Evolutionary conservation across 2,113 vertebrate species (phyloP).

Genomic region (Prochilodus magdalenae): DNA sequence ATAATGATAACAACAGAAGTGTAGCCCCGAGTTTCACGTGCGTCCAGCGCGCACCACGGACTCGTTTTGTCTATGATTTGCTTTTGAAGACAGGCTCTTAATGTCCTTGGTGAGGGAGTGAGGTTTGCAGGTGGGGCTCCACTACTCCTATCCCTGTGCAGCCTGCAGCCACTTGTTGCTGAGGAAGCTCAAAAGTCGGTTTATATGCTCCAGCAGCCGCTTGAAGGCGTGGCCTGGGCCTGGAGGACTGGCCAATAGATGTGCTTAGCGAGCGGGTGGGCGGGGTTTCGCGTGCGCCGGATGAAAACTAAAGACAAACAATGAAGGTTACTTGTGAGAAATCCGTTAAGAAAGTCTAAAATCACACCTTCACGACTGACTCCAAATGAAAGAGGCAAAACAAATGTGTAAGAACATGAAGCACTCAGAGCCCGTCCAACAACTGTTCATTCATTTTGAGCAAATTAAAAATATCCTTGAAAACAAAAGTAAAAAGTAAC

Average conservation of each 20-base stretch:
- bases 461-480: not conserved
- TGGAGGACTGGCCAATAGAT: conserved; percentile 67
- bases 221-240: conserved; percentile 51
- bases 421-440: too few relatives aligned
- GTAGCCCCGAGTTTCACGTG: not conserved
- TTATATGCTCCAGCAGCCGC: conserved; percentile 64
- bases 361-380: not conserved
- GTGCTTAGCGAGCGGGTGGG: conserved; percentile 42
- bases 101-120: not conserved
- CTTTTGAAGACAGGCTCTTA: not conserved
- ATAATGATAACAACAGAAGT: not conserved
- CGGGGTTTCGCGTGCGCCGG: conserved; percentile 55
- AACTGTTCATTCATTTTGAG: not conserved
- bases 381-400: not conserved
- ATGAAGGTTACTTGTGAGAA: conserved; percentile 27
- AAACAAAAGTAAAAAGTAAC: not conserved
- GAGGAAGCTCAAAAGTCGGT: conserved; percentile 11
- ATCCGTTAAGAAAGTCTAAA: not conserved
- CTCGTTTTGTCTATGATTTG: not conserved
- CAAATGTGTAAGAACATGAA: not conserved
- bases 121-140: not conserved
- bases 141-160: conserved; percentile 44
- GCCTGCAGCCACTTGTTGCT: conserved; percentile 64
- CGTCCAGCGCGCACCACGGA: not conserved
- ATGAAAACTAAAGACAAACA: conserved; percentile 21